Conservation (phyloP, 2,113 vertebrate genomes). For the Cheilinus undulatus region DNA sequence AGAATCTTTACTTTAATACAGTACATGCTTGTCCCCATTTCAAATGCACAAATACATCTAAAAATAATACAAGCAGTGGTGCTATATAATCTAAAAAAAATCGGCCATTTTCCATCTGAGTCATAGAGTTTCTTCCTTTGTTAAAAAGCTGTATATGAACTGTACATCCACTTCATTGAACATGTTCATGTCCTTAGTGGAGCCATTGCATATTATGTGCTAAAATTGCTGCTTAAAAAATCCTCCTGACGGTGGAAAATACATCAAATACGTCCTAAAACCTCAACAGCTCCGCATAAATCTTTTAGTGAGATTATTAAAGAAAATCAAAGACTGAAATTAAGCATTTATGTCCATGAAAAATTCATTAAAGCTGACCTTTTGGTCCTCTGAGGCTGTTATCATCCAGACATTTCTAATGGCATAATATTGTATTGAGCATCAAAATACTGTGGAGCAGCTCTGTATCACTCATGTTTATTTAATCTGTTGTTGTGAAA, state of each 20-base stretch:
- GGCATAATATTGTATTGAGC: neutral
- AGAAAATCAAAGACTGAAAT: slow-evolving; percentile 10
- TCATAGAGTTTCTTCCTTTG: no score
- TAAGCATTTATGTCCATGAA: slow-evolving; percentile 3
- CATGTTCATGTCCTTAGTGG: neutral
- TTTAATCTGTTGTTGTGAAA: neutral
- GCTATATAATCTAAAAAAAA: no score
- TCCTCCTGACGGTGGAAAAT: slow-evolving; percentile 16
- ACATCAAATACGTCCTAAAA: slow-evolving; percentile 15
- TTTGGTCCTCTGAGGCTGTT: neutral
- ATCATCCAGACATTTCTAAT: neutral
- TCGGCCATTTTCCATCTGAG: no score
- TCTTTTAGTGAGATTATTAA: slow-evolving; percentile 13
- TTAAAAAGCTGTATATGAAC: no score
- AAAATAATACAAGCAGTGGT: no score
- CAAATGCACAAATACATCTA: no score
- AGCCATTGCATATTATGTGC: neutral
- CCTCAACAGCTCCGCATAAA: slow-evolving; percentile 1
- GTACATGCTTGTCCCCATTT: no score
- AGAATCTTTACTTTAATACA: no score
- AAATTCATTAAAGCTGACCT: neutral
- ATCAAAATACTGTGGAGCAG: neutral
- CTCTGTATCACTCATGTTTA: neutral
- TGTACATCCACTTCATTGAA: slow-evolving; percentile 11
- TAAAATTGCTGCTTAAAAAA: slow-evolving; percentile 2